Evolutionary conservation across 2,113 vertebrate genomes (phyloP).

Genomic region (Aptenodytes forsteri): DNA sequence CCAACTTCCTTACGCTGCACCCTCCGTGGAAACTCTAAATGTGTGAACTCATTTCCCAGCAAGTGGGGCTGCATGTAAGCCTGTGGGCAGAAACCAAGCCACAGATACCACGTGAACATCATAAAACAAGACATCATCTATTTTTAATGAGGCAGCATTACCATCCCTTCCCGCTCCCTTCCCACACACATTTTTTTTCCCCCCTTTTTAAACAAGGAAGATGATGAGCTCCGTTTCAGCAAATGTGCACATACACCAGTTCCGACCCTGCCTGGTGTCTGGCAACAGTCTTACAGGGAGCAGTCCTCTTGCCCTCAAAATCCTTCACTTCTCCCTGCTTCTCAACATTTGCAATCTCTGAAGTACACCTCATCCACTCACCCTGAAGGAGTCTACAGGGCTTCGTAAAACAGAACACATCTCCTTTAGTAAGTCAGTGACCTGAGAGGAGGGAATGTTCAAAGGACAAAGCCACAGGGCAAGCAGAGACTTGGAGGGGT

Average conservation of each 20-base stretch:
- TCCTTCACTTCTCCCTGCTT: neutral
- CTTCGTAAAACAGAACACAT: neutral
- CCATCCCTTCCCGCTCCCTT: neutral
- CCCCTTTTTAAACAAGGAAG: neutral
- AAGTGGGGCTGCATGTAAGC: slow-evolving; percentile 97
- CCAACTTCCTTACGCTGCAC: slow-evolving; percentile 97
- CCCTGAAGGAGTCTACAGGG: neutral
- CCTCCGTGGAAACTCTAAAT: slow-evolving; percentile 96
- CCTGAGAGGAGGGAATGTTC: neutral
- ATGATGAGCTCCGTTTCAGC: neutral
- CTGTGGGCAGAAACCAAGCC: slow-evolving; percentile 72
- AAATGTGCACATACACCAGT: neutral
- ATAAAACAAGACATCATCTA: neutral
- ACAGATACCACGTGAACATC: neutral
- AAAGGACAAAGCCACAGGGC: neutral
- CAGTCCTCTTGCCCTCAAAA: neutral
- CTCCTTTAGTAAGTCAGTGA: neutral
- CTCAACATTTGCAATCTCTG: neutral
- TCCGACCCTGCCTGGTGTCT: neutral
- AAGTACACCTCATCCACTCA: neutral
- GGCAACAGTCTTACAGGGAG: neutral
- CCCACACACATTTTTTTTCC: neutral
- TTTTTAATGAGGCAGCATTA: slow-evolving; percentile 19
- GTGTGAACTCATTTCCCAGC: slow-evolving; percentile 98
- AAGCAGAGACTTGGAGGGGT: neutral